Conservation (phyloP, 1,140 invertebrate species). For the Nixonia krombeini region DNA sequence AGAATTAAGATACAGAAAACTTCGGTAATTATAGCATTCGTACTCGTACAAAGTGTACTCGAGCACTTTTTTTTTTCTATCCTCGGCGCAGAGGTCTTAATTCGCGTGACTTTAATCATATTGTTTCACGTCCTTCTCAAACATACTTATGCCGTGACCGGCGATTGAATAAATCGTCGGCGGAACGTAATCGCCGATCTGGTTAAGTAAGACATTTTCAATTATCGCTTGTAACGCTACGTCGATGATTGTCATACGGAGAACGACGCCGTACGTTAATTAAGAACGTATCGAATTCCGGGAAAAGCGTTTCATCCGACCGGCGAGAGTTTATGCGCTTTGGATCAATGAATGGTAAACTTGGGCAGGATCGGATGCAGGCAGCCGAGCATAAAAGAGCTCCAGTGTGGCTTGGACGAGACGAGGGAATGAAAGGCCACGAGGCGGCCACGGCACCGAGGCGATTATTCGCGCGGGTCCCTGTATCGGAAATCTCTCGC, state of each 20-base stretch:
- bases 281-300: too few relatives aligned
- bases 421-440: slow-evolving; percentile 3
- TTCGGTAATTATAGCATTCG: slow-evolving; percentile 38
- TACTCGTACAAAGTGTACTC: slow-evolving; percentile 24
- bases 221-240: too few relatives aligned
- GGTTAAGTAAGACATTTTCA: too few relatives aligned
- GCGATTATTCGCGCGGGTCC: slow-evolving; percentile 18
- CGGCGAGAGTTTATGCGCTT: slow-evolving; percentile 25
- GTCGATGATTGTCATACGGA: too few relatives aligned
- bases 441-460: background rate
- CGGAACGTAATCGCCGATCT: slow-evolving; percentile 22
- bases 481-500: slow-evolving; percentile 33
- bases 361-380: slow-evolving; percentile 9
- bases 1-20: slow-evolving; percentile 36
- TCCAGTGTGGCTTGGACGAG: background rate
- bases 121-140: slow-evolving; percentile 19
- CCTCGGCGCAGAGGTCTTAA: slow-evolving; percentile 27
- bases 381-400: background rate
- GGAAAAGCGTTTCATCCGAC: too few relatives aligned
- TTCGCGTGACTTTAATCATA: slow-evolving; percentile 28
- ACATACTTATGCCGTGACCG: slow-evolving; percentile 3
- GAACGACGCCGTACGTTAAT: too few relatives aligned
- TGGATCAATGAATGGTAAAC: slow-evolving; percentile 28
- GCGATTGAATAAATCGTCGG: slow-evolving; percentile 28
- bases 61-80: slow-evolving; percentile 7